These are phyloP conservation scores for Botia kubotai DNA, from an alignment of 2,797 vertebrate genomes.

Conservation along the genomic window DNA sequence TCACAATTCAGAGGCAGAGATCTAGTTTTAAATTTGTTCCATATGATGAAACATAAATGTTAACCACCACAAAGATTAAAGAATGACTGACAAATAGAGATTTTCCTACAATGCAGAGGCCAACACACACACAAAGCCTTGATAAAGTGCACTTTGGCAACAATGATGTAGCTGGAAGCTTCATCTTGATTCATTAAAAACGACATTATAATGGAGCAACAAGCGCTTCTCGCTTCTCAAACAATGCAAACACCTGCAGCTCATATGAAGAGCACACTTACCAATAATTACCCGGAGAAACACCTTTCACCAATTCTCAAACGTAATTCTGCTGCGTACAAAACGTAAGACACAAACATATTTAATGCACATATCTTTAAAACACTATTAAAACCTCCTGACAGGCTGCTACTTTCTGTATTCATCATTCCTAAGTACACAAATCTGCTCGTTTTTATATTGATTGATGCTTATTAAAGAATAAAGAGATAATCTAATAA, in stretches of 20 bases:
- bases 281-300: background rate
- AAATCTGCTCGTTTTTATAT: too few species aligned
- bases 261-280: conserved; percentile 1
- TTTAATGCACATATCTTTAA: too few species aligned
- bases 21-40: background rate
- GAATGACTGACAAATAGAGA: background rate
- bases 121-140: conserved; percentile 71
- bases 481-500: too few species aligned
- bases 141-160: conserved; percentile 81
- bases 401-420: too few species aligned
- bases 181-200: conserved; percentile 80
- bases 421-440: too few species aligned
- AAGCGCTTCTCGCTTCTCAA: conserved; percentile 61
- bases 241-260: conserved; percentile 54
- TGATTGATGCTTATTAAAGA: too few species aligned
- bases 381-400: too few species aligned
- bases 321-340: conserved; percentile 16
- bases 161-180: conserved; percentile 74
- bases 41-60: background rate
- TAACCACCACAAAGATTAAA: background rate
- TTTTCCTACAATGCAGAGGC: background rate
- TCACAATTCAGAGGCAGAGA: background rate
- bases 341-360: conserved; percentile 4
- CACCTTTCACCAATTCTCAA: background rate
- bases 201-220: conserved; percentile 74